A percentile compares a stretch with the other conserved stretches of the same genome.
These are phyloP conservation scores for Toxostoma redivivum DNA, from an alignment of 2,113 vertebrate genomes.

Conservation along the genomic window DNA sequence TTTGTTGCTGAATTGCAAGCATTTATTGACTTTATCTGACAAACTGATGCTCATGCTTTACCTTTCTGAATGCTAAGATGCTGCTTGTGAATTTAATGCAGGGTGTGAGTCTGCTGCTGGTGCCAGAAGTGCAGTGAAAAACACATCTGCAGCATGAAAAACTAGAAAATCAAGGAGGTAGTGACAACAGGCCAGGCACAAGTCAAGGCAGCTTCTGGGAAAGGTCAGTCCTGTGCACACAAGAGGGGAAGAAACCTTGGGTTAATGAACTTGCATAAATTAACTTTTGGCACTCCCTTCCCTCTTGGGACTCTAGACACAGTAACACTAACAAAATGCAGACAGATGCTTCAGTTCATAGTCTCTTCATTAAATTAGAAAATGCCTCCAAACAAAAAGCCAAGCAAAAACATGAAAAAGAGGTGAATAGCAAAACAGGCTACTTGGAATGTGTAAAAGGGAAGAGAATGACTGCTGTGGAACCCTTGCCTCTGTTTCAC, in stretches of 20 bases:
- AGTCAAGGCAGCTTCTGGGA: background rate
- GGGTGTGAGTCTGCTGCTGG: background rate
- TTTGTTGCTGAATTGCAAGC: background rate
- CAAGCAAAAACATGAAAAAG: background rate
- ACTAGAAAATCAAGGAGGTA: background rate
- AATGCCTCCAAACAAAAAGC: background rate
- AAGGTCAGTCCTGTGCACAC: background rate
- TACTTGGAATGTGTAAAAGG: background rate
- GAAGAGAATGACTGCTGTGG: background rate
- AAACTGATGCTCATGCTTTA: background rate
- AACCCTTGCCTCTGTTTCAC: background rate
- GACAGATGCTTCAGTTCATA: background rate
- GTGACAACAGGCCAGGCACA: background rate
- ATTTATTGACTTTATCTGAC: slow-evolving; percentile 27
- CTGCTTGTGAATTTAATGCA: background rate
- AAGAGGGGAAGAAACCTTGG: background rate
- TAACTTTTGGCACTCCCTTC: background rate
- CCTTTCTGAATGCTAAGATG: background rate
- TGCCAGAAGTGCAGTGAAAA: background rate
- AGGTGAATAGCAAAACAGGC: background rate
- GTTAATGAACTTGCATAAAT: background rate
- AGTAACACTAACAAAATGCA: background rate
- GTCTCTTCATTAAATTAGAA: background rate
- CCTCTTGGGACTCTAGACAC: background rate
- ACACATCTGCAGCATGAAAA: background rate